phyloP scores from a whole-genome alignment of 2,888 invertebrate species.

The Erebia epiphron region DNA sequence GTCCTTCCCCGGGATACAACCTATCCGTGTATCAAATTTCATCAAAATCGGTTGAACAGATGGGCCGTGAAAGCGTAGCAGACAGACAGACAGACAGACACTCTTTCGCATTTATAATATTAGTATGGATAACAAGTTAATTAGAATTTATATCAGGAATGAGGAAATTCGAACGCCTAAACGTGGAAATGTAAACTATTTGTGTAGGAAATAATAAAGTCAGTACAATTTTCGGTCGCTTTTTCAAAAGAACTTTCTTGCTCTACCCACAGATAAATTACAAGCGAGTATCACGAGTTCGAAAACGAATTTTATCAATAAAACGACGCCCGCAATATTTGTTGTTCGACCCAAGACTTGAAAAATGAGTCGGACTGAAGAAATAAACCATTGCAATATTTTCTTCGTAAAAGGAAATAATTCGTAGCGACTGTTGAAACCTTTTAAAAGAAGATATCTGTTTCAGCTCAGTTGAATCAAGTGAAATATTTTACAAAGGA shows the following conservation, averaged over 20 bases:
- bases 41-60: too few relatives aligned
- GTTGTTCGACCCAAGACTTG: slow-evolving; percentile 59
- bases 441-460: slow-evolving; percentile 29
- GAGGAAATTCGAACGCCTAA: too few relatives aligned
- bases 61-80: too few relatives aligned
- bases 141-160: too few relatives aligned
- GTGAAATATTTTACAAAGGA: slow-evolving; percentile 16
- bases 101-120: too few relatives aligned
- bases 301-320: slow-evolving; percentile 57
- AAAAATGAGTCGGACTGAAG: slow-evolving; percentile 58
- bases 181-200: too few relatives aligned
- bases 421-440: slow-evolving; percentile 25
- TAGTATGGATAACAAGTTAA: too few relatives aligned
- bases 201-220: not conserved
- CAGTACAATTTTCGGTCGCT: not conserved
- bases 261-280: slow-evolving; percentile 19
- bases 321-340: slow-evolving; percentile 58
- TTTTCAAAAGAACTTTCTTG: not conserved
- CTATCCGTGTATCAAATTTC: too few relatives aligned
- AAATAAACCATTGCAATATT: slow-evolving; percentile 58
- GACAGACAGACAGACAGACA: too few relatives aligned
- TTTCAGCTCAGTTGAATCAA: slow-evolving; percentile 20
- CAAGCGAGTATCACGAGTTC: slow-evolving; percentile 29
- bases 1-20: too few relatives aligned
- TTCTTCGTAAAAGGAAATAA: slow-evolving; percentile 41